A percentile compares a stretch with the other conserved stretches of the same genome.
phyloP scores from a whole-genome alignment of 2,113 vertebrate species.

The Micronycteris hirsuta region DNA sequence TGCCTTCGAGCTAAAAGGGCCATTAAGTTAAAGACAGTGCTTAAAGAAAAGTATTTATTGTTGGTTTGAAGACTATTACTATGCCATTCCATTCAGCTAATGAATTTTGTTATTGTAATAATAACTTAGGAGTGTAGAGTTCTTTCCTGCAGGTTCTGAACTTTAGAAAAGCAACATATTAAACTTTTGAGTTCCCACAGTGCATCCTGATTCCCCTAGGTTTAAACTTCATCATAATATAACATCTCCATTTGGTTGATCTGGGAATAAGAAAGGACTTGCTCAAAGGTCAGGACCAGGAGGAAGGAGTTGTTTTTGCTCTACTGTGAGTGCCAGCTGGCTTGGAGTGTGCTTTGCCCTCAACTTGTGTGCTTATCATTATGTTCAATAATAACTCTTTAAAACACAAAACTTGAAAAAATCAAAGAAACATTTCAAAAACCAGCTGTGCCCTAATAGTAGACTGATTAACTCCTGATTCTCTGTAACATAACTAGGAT shows the following conservation, averaged over 20 bases:
- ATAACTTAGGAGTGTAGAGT: conserved; percentile 62
- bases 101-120: conserved; percentile 73
- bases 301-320: not conserved
- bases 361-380: not conserved
- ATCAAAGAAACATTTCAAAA: conserved; percentile 58
- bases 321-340: not conserved
- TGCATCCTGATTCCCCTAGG: not conserved
- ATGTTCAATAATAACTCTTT: conserved; percentile 55
- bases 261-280: not conserved
- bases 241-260: not conserved
- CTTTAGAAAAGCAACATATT: conserved; percentile 51
- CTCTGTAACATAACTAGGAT: conserved; percentile 65
- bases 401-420: conserved; percentile 48
- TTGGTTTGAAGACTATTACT: conserved; percentile 70
- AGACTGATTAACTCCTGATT: conserved; percentile 60
- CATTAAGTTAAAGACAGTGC: conserved; percentile 51
- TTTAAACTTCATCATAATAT: not conserved
- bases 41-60: conserved; percentile 75
- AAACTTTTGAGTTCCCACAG: not conserved
- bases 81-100: conserved; percentile 75
- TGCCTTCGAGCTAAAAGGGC: conserved; percentile 54
- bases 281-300: not conserved
- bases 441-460: conserved; percentile 53
- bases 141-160: conserved; percentile 53
- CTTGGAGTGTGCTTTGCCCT: not conserved